Percentiles rank a stretch among this genome's conserved stretches.
Evolutionary conservation across 2,113 vertebrate genomes (phyloP).

Genomic region (Xenopus borealis): DNA sequence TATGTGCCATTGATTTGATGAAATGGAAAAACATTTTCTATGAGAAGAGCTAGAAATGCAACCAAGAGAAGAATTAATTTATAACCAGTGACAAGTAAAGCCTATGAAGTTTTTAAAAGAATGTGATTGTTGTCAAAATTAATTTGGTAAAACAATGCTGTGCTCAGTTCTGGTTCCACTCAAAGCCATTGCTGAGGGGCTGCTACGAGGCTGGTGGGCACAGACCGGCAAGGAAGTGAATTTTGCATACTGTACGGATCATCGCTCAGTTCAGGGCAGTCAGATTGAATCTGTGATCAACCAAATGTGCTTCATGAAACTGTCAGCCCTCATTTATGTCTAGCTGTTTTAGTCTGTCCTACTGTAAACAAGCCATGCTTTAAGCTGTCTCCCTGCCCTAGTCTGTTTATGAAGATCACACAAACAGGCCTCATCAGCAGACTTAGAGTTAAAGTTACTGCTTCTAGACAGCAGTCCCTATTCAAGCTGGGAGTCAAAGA

Average conservation of each 20-base stretch:
- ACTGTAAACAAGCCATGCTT: slow-evolving; percentile 87
- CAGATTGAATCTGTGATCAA: slow-evolving; percentile 95
- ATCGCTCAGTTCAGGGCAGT: slow-evolving; percentile 96
- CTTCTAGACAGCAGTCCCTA: slow-evolving; percentile 71
- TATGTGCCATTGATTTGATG: slow-evolving; percentile 28
- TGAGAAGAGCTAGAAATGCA: slow-evolving; percentile 38
- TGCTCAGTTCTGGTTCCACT: slow-evolving; percentile 83
- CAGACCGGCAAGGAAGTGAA: slow-evolving; percentile 91
- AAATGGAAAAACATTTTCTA: slow-evolving; percentile 23
- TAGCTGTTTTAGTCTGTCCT: slow-evolving; percentile 82
- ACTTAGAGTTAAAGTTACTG: slow-evolving; percentile 69
- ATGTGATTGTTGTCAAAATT: slow-evolving; percentile 95
- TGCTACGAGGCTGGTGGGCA: slow-evolving; percentile 90
- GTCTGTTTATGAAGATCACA: slow-evolving; percentile 63
- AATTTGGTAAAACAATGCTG: slow-evolving; percentile 79
- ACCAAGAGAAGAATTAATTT: slow-evolving; percentile 61
- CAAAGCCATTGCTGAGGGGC: slow-evolving; percentile 80
- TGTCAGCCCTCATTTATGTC: slow-evolving; percentile 96
- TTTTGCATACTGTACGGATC: slow-evolving; percentile 99
- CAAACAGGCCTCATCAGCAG: slow-evolving; percentile 68
- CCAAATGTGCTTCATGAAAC: slow-evolving; percentile 95
- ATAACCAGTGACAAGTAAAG: slow-evolving; percentile 84
- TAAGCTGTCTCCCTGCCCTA: slow-evolving; percentile 75
- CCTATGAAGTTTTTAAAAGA: slow-evolving; percentile 80
- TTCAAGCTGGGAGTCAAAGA: slow-evolving; percentile 64